These are phyloP conservation scores for Egretta garzetta DNA, from an alignment of 2,113 vertebrate genomes.

Conservation along the genomic window DNA sequence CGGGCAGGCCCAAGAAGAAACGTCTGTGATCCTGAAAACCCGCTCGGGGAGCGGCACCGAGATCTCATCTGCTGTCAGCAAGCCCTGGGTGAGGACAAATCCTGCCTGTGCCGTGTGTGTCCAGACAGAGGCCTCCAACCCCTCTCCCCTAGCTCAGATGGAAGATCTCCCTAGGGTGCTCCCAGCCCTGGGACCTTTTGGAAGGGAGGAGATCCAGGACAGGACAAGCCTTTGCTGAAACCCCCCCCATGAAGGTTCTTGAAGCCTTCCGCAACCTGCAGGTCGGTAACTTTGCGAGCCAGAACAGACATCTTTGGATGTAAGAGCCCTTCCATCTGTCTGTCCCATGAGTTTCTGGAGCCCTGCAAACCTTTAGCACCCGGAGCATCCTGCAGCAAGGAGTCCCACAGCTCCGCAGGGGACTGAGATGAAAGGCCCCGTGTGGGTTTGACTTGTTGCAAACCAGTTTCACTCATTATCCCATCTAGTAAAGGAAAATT, in stretches of 20 bases:
- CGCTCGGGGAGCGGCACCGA: accelerated
- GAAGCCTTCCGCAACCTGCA: background rate
- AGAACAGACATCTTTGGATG: background rate
- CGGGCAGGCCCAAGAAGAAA: background rate
- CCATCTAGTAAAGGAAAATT: background rate
- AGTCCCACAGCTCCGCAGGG: background rate
- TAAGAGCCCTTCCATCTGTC: background rate
- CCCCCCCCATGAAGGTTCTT: background rate
- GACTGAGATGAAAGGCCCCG: background rate
- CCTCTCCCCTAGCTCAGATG: background rate
- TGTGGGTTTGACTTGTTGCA: background rate
- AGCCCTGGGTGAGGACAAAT: background rate
- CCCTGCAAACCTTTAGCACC: background rate
- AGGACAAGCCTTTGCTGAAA: background rate
- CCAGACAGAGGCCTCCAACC: background rate
- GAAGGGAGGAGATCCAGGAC: background rate
- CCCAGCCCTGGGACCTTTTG: background rate
- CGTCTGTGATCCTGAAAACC: background rate
- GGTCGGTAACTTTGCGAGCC: accelerated
- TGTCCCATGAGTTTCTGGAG: background rate
- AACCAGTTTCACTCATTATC: background rate
- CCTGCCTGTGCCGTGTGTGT: accelerated
- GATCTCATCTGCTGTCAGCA: background rate
- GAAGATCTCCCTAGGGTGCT: background rate
- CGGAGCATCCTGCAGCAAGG: background rate